A percentile compares a stretch with the other conserved stretches of the same genome.
Conservation (phyloP, 1,140 invertebrate genomes). For the Drosophila parvula region DNA sequence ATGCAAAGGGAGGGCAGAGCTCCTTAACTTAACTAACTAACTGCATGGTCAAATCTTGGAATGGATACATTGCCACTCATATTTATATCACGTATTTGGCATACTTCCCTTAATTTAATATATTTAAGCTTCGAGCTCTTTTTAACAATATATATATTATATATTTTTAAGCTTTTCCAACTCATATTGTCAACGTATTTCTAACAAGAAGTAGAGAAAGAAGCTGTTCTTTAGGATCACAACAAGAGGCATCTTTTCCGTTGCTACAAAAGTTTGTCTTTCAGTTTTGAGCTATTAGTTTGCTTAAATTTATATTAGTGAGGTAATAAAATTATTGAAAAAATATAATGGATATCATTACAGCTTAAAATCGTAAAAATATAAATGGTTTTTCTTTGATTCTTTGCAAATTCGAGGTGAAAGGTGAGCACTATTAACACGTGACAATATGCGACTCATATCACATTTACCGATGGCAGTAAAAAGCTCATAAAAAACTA, state of each 20-base stretch:
- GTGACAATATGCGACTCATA: background rate
- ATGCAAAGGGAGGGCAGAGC: background rate
- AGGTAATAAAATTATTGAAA: too few species aligned
- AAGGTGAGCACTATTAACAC: background rate
- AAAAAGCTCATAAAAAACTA: background rate
- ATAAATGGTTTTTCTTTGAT: background rate
- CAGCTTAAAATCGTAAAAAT: background rate
- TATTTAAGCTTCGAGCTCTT: too few species aligned
- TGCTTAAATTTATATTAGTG: background rate
- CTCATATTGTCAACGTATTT: too few species aligned
- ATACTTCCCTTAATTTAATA: background rate
- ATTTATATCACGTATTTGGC: background rate
- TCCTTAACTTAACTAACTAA: constrained; percentile 7
- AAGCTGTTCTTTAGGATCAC: too few species aligned
- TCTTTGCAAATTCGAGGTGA: background rate
- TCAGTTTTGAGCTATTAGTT: too few species aligned
- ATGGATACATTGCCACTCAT: background rate
- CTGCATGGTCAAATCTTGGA: background rate
- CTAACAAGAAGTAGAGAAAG: too few species aligned
- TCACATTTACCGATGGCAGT: background rate
- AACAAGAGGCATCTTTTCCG: too few species aligned
- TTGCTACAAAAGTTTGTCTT: too few species aligned
- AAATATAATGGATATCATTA: too few species aligned
- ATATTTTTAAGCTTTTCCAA: too few species aligned
- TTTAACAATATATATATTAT: too few species aligned